Conservation (phyloP, 23 tunicate genomes). For the Oikopleura dioica region DNA sequence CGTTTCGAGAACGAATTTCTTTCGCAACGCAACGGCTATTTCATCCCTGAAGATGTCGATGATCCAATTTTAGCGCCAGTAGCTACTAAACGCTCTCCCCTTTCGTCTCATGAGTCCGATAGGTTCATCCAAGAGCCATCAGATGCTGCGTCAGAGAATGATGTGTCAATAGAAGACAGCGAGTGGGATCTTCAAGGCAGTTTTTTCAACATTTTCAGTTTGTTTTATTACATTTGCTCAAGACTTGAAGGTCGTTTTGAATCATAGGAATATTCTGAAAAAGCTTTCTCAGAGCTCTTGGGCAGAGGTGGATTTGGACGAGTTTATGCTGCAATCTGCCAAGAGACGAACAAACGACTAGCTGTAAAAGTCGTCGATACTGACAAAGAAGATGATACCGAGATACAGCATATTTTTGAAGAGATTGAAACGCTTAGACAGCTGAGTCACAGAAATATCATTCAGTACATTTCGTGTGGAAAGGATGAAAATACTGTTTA, state of each 20-base stretch:
- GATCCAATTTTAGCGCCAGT: slow-evolving; percentile 6
- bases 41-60: not conserved
- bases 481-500: not conserved
- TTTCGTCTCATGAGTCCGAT: not conserved
- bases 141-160: not conserved
- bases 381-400: not conserved
- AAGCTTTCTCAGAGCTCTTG: not conserved
- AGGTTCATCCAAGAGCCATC: not conserved
- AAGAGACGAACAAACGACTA: not conserved
- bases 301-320: slow-evolving; percentile 4
- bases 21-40: not conserved
- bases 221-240: no score
- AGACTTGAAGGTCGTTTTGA: no score
- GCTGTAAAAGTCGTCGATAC: slow-evolving; percentile 2
- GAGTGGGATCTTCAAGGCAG: not conserved
- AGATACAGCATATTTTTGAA: not conserved
- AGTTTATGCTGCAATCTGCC: not conserved
- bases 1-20: not conserved
- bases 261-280: no score
- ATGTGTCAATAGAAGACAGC: not conserved
- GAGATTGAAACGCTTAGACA: not conserved
- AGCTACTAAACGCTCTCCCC: not conserved
- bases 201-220: no score
- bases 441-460: not conserved
- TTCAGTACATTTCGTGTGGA: slow-evolving; percentile 5